Evolutionary conservation across 23 tunicate species (phyloP).

Genomic region (Phallusia fumigata): DNA sequence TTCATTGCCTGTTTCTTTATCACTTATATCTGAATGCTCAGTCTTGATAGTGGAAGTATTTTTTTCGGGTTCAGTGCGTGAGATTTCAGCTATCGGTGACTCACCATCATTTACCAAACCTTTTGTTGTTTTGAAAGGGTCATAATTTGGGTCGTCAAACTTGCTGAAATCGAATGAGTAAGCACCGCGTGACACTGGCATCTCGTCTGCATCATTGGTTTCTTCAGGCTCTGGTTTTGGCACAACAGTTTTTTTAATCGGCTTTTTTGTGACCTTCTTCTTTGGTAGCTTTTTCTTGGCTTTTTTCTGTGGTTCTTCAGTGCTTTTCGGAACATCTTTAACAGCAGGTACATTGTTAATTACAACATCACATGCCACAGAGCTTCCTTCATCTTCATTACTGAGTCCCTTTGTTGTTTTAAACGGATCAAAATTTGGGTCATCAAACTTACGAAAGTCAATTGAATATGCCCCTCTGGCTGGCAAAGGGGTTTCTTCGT

Average conservation of each 20-base stretch:
- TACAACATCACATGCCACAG: too few species aligned
- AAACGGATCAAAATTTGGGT: too few species aligned
- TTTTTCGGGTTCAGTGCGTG: too few species aligned
- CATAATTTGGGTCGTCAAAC: slow-evolving; percentile 51
- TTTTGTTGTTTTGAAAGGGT: slow-evolving; percentile 51
- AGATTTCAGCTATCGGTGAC: not conserved
- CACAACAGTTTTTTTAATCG: not conserved
- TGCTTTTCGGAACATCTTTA: too few species aligned
- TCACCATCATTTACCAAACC: not conserved
- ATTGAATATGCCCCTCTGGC: slow-evolving; percentile 23
- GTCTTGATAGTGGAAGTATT: too few species aligned
- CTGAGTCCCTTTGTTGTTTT: not conserved
- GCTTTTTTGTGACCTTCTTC: not conserved
- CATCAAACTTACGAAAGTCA: slow-evolving; percentile 12
- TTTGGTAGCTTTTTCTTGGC: not conserved
- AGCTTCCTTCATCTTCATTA: not conserved
- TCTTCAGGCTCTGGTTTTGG: too few species aligned
- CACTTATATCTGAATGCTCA: too few species aligned
- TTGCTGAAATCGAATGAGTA: slow-evolving; percentile 56
- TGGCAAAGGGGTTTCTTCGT: not conserved
- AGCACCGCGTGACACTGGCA: slow-evolving; percentile 19
- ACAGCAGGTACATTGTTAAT: too few species aligned
- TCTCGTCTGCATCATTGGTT: not conserved
- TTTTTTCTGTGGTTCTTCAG: not conserved
- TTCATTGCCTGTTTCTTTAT: too few species aligned